Evolutionary conservation across 2,113 vertebrate genomes (phyloP).

Genomic region (Anas platyrhynchos): DNA sequence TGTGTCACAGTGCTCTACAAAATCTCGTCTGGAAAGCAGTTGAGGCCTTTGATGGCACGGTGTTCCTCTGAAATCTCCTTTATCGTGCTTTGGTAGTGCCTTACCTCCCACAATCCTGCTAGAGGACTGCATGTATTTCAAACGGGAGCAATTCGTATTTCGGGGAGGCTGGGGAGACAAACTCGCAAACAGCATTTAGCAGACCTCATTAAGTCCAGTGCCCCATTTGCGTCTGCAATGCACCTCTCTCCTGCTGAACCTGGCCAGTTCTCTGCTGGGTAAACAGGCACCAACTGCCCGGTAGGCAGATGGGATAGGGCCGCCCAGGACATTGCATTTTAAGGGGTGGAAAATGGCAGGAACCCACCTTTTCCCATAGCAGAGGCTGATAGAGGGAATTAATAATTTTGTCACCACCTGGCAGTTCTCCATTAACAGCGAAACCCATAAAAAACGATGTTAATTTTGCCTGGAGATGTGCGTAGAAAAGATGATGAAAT

Average conservation of each 20-base stretch:
- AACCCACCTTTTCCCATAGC: not conserved
- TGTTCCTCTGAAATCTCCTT: slow-evolving; percentile 44
- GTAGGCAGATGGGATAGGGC: not conserved
- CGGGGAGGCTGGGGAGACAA: not conserved
- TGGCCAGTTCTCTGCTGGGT: not conserved
- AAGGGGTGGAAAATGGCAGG: not conserved
- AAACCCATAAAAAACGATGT: not conserved
- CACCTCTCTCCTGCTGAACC: not conserved
- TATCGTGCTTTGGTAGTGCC: not conserved
- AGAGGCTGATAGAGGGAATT: not conserved
- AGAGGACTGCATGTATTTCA: slow-evolving; percentile 12
- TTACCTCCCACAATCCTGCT: slow-evolving; percentile 10
- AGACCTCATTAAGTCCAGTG: not conserved
- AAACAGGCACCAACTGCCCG: accelerated
- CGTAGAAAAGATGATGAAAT: slow-evolving; percentile 11
- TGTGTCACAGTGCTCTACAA: not conserved
- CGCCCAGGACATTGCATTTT: not conserved
- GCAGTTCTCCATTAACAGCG: not conserved
- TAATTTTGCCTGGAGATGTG: not conserved
- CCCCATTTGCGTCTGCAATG: slow-evolving; percentile 2
- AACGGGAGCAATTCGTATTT: slow-evolving; percentile 15
- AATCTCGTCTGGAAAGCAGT: not conserved
- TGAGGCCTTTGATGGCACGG: slow-evolving; percentile 19
- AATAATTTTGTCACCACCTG: not conserved
- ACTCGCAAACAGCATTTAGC: slow-evolving; percentile 10